Evolutionary conservation across 2,113 vertebrate species (phyloP), one percentile per base, ranked within the genome.

Genomic region (Shinisaurus crocodilurus): DNA sequence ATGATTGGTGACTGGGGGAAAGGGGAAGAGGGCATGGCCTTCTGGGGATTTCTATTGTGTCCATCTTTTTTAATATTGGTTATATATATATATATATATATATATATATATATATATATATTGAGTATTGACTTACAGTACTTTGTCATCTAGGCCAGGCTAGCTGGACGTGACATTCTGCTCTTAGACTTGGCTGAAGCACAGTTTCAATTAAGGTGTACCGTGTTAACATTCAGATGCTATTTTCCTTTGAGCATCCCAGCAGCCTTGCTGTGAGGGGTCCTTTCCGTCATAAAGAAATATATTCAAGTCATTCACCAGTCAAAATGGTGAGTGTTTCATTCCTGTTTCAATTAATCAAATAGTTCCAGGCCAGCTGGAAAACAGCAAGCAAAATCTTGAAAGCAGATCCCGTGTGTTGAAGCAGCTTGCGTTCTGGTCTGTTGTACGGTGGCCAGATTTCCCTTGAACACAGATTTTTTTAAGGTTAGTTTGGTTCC

Each of bases 201-300:
- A 12, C 76, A 45, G n/a, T 85, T 93, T 87, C 63, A 93, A 83
- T 90, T 15, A 92, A 85, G 65, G 79, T 50, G 0, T 0, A 15
- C 0, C 32, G n/a, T 18, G 13, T 67, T 77, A 77, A 83, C 27
- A n/a, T 67, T 0, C 70, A 79, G 70, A 76, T 86, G 87, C 60
- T 74, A 80, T 80, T 57, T 70, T 79, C 88, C 72, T 40, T 93
- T 69, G 37, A 87, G n/a, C 86, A 89, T 84, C 75, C 86, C 0
- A 34, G 1, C 37, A 84, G 85, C 76, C 0, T 1, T 29, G 1
- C 34, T 70, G 18, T 0, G 0, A 79, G 80, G 74, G 88, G 86
- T 85, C 72, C 63, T 80, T 79, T 65, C 88, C 82, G 85, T 89
- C 2, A 3, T 40, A 89, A 0, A 13, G 27, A 77, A 54, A 63